Conservation (phyloP, 2,888 invertebrate genomes). For the Graphium colonna region DNA sequence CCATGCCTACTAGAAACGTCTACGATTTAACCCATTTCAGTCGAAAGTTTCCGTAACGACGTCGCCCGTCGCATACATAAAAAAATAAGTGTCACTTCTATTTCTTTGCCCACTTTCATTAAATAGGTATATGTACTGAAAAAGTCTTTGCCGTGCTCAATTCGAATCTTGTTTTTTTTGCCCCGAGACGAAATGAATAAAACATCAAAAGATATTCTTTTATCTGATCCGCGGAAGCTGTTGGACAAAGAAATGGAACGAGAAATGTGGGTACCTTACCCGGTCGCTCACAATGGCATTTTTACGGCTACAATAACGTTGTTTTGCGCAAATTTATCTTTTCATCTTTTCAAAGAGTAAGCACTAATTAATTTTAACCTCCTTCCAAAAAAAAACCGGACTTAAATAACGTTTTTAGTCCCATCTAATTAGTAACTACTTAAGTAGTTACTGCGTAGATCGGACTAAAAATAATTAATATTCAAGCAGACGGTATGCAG, state of each 20-base stretch:
- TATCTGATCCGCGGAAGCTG: conserved; percentile 8
- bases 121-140: conserved; percentile 1
- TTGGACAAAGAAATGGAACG: conserved; percentile 13
- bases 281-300: background rate
- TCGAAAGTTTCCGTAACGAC: background rate
- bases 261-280: background rate
- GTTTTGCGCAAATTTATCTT: background rate
- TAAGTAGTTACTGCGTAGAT: too few relatives aligned
- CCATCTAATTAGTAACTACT: too few relatives aligned
- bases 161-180: conserved; percentile 6
- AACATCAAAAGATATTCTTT: conserved; percentile 20
- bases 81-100: conserved; percentile 9
- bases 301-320: conserved; percentile 1
- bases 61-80: background rate
- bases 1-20: conserved; percentile 8
- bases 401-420: too few relatives aligned
- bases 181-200: conserved; percentile 6
- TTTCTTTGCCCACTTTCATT: conserved; percentile 3
- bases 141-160: background rate
- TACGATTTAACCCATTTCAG: conserved; percentile 3
- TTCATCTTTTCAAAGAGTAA: background rate
- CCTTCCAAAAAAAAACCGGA: too few relatives aligned
- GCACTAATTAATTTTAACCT: too few relatives aligned
- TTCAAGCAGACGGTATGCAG: too few relatives aligned
- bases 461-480: too few relatives aligned